Evolutionary conservation across 92 coral and sea anemone species (phyloP).

Genomic region (Epizoanthus scotinus): DNA sequence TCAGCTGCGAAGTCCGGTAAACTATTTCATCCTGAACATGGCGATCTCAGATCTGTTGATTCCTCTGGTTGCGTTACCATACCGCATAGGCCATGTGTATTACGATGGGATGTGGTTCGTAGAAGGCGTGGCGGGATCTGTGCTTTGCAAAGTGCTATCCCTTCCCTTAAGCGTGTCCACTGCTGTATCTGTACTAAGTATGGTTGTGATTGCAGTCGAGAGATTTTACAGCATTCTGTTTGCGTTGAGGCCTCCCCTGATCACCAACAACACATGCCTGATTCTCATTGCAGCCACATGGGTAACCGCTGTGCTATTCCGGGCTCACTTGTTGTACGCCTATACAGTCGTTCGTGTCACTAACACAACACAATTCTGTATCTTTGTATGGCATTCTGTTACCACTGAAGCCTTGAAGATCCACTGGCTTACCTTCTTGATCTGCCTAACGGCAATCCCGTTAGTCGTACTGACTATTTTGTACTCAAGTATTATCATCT

Average conservation of each 20-base stretch:
- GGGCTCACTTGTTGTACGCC: neutral
- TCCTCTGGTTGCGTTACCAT: neutral
- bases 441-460: neutral
- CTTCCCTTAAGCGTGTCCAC: constrained; percentile 18
- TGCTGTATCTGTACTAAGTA: neutral
- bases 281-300: neutral
- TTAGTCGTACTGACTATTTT: neutral
- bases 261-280: neutral
- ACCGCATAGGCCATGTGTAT: neutral
- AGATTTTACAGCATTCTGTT: constrained; percentile 20
- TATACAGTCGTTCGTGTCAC: neutral
- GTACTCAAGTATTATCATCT: constrained; percentile 1
- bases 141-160: neutral
- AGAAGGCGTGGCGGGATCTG: neutral
- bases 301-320: neutral
- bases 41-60: constrained; percentile 5
- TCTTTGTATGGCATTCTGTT: neutral
- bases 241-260: constrained; percentile 10
- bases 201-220: constrained; percentile 12
- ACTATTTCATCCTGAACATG: constrained; percentile 19
- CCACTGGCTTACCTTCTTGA: neutral
- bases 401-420: constrained; percentile 2
- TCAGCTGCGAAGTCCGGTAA: neutral
- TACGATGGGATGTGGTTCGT: neutral
- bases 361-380: neutral